Conservation (phyloP, 1,140 invertebrate species). For the Andricus grossulariae region DNA sequence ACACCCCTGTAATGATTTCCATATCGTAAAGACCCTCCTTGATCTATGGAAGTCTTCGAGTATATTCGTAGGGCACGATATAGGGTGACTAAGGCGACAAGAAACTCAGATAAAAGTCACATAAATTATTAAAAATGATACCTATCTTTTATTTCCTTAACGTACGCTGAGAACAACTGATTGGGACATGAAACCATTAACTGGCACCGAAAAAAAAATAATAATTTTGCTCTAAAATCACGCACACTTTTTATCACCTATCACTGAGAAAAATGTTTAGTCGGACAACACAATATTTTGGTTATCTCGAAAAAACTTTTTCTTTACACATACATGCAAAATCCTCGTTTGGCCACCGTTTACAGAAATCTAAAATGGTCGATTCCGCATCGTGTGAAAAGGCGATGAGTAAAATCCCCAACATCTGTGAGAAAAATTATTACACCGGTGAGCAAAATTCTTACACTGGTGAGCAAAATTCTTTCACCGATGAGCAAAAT, state of each 20-base stretch:
- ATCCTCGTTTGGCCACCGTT: too few species aligned
- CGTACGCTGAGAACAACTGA: background rate
- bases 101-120: background rate
- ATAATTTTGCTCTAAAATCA: background rate
- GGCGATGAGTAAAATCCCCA: too few species aligned
- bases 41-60: constrained; percentile 64
- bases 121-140: background rate
- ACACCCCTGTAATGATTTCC: constrained; percentile 66
- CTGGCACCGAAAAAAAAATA: background rate
- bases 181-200: background rate
- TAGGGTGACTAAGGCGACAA: constrained; percentile 44
- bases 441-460: too few species aligned
- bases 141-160: background rate
- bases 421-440: too few species aligned
- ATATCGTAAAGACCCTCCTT: constrained; percentile 65
- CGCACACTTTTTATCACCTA: background rate
- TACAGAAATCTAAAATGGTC: too few species aligned
- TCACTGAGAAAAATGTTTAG: background rate
- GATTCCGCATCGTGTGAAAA: too few species aligned
- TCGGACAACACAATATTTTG: background rate
- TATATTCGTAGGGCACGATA: constrained; percentile 58
- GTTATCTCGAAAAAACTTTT: too few species aligned
- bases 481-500: too few species aligned
- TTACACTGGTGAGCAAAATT: too few species aligned
- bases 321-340: too few species aligned